A percentile compares a stretch with the other conserved stretches of the same genome.
These are phyloP conservation scores for Bombyx mori DNA, from an alignment of 1,140 invertebrate genomes.

Conservation along the genomic window DNA sequence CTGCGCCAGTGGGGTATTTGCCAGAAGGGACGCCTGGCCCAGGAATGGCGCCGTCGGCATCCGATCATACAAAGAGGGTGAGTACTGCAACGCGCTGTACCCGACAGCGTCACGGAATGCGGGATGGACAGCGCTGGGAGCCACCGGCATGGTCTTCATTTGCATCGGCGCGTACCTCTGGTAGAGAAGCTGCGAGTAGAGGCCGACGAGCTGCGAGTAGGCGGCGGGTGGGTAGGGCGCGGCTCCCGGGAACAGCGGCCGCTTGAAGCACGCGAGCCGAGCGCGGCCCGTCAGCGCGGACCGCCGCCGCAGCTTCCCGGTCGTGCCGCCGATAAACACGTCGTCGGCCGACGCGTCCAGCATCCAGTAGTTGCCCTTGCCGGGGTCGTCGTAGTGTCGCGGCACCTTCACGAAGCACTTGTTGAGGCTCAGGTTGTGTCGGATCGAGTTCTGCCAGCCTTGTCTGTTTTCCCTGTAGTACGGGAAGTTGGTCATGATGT, in stretches of 20 bases:
- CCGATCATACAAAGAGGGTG: slow-evolving; percentile 45
- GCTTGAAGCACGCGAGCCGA: slow-evolving; percentile 89
- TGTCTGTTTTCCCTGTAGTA: slow-evolving; percentile 98
- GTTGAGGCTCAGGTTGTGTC: slow-evolving; percentile 97
- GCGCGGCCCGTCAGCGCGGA: slow-evolving; percentile 89
- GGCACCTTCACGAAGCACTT: slow-evolving; percentile 99
- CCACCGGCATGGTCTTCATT: slow-evolving; percentile 48
- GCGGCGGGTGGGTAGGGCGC: slow-evolving; percentile 65
- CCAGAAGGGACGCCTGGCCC: slow-evolving; percentile 31
- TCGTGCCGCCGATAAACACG: slow-evolving; percentile 97
- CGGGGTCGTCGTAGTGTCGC: slow-evolving; percentile 93
- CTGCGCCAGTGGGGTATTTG: slow-evolving; percentile 25
- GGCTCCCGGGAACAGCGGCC: slow-evolving; percentile 71
- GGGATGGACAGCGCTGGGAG: slow-evolving; percentile 48
- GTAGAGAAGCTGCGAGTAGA: slow-evolving; percentile 66
- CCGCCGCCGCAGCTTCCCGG: slow-evolving; percentile 92
- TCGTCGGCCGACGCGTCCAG: slow-evolving; percentile 94
- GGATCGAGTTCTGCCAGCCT: slow-evolving; percentile 99
- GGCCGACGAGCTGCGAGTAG: slow-evolving; percentile 54
- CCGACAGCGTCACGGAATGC: slow-evolving; percentile 43
- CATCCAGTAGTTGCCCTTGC: slow-evolving; percentile 98
- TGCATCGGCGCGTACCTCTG: slow-evolving; percentile 63
- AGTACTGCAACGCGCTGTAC: slow-evolving; percentile 39
- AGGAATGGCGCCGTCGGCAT: slow-evolving; percentile 38
- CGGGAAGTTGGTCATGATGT: slow-evolving; percentile 98